These are phyloP conservation scores for Orycteropus afer DNA, from an alignment of 2,113 vertebrate species.

Conservation along the genomic window DNA sequence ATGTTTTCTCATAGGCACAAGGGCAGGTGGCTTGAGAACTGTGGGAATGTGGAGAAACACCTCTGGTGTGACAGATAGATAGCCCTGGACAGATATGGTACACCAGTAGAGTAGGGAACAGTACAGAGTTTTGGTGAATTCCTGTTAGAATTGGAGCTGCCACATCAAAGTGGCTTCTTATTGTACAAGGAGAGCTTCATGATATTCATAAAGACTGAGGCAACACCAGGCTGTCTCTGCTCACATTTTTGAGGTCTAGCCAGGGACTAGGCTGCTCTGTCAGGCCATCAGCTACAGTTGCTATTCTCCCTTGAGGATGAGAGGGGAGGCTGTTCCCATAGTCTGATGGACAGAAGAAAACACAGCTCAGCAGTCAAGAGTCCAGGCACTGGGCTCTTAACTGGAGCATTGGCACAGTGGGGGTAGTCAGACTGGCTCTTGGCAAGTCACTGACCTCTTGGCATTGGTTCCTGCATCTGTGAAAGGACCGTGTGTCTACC, in stretches of 20 bases:
- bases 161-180: not conserved
- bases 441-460: not conserved
- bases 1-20: not conserved
- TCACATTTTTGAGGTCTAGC: not conserved
- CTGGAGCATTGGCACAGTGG: no score
- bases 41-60: not conserved
- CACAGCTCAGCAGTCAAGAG: not conserved
- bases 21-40: not conserved
- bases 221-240: no score
- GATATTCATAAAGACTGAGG: not conserved
- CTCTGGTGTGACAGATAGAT: not conserved
- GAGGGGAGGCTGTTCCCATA: not conserved
- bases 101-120: not conserved
- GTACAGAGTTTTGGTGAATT: not conserved
- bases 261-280: not conserved
- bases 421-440: not conserved
- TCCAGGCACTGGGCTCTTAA: no score
- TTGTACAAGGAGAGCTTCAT: not conserved
- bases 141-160: not conserved
- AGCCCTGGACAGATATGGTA: not conserved
- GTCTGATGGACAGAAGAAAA: not conserved
- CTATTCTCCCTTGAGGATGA: not conserved
- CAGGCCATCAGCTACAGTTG: not conserved
- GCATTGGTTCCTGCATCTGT: not conserved
- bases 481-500: not conserved